phyloP scores from a whole-genome alignment of 2,888 invertebrate species.

The Chrysolina haemoptera region DNA sequence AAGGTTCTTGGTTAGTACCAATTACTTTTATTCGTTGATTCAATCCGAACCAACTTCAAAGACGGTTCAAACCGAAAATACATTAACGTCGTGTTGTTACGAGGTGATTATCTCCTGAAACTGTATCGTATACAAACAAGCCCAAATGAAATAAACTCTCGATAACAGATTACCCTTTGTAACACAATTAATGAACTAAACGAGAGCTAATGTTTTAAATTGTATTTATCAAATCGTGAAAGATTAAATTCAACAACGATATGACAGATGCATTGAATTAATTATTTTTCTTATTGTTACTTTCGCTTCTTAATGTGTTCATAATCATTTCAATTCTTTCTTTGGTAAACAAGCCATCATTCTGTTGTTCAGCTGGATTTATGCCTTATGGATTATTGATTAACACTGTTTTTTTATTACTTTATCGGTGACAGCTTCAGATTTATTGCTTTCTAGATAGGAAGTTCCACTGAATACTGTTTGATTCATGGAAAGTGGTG shows the following conservation, averaged over 20 bases:
- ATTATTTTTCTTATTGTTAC: slow-evolving; percentile 20
- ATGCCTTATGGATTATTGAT: slow-evolving; percentile 15
- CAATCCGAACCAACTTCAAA: not conserved
- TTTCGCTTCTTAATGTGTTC: slow-evolving; percentile 10
- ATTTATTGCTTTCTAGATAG: slow-evolving; percentile 21
- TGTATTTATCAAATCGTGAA: not conserved
- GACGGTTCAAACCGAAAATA: not conserved
- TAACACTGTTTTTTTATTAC: slow-evolving; percentile 9
- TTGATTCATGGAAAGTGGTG: slow-evolving; percentile 19
- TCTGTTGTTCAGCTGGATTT: slow-evolving; percentile 11
- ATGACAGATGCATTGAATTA: slow-evolving; percentile 3
- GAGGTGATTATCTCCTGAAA: not conserved
- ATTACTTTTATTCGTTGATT: too few relatives aligned
- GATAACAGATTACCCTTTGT: slow-evolving; percentile 11
- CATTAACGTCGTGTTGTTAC: not conserved
- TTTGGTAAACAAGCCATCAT: slow-evolving; percentile 14
- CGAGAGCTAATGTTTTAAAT: not conserved
- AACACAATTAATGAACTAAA: slow-evolving; percentile 23
- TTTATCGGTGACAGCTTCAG: not conserved
- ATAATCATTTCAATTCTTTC: not conserved
- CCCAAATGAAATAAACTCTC: not conserved
- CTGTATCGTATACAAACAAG: not conserved
- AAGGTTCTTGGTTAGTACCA: too few relatives aligned
- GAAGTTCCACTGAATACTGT: not conserved
- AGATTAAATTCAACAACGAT: slow-evolving; percentile 3